A percentile compares a stretch with the other conserved stretches of the same genome.
Conservation (phyloP, 35 echinoderm and acorn worm species). For the Holothuria glaberrima region DNA sequence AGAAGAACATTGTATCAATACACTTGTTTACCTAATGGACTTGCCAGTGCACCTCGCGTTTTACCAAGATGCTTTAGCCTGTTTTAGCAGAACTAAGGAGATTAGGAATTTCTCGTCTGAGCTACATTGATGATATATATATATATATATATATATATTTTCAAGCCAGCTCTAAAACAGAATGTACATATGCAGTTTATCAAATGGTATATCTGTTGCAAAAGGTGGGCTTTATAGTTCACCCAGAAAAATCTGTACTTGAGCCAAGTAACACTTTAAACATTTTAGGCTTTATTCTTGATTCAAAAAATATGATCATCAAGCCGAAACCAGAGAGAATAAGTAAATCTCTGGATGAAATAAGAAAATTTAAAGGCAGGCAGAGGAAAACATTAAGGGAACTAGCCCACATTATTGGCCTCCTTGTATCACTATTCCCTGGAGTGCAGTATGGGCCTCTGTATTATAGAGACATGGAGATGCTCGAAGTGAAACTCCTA, state of each 20-base stretch:
- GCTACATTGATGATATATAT: slow-evolving; percentile 48
- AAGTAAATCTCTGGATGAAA: no score
- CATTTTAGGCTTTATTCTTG: slow-evolving; percentile 32
- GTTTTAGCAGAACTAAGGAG: slow-evolving; percentile 42
- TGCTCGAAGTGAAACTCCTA: slow-evolving; percentile 27
- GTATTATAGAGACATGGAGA: slow-evolving; percentile 39
- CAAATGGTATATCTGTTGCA: no score
- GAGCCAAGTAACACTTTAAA: slow-evolving; percentile 23
- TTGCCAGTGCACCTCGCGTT: slow-evolving; percentile 46
- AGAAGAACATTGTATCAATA: slow-evolving; percentile 31
- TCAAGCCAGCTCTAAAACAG: slow-evolving; percentile 18
- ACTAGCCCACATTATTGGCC: no score
- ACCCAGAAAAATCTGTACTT: no score
- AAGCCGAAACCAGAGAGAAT: no score
- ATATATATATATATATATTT: no score
- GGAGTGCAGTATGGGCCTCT: slow-evolving; percentile 23
- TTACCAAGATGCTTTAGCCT: slow-evolving; percentile 60
- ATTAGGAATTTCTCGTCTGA: slow-evolving; percentile 8
- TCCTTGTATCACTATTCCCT: slow-evolving; percentile 17
- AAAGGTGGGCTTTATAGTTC: no score
- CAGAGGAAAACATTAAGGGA: no score
- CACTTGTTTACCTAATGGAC: slow-evolving; percentile 61
- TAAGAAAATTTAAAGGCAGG: no score
- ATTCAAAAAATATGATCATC: slow-evolving; percentile 37
- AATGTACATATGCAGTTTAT: slow-evolving; percentile 32